A percentile compares a stretch with the other conserved stretches of the same genome.
Conservation (phyloP, 2,888 invertebrate genomes). For the Heteromurus nitidus region DNA sequence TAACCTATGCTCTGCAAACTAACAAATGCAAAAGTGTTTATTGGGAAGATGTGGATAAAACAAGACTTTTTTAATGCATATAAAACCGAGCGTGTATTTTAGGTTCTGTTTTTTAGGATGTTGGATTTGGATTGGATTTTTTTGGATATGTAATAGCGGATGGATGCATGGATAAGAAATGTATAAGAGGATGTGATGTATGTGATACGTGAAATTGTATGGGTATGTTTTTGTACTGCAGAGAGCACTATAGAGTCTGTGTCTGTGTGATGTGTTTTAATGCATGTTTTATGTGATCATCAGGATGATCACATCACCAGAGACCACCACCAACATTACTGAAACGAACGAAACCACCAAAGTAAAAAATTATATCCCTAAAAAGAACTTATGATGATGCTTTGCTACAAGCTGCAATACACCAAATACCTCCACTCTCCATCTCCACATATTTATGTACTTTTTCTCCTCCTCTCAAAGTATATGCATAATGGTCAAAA, state of each 20-base stretch:
- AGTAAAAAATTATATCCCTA: slow-evolving; percentile 9
- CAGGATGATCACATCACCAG: neutral
- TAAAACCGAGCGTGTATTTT: neutral
- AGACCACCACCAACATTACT: slow-evolving; percentile 21
- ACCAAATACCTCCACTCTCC: too few relatives aligned
- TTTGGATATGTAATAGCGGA: neutral
- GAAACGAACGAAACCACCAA: neutral
- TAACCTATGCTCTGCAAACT: too few relatives aligned
- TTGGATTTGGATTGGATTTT: neutral
- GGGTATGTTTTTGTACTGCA: too few relatives aligned
- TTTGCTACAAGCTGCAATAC: too few relatives aligned
- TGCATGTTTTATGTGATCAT: slow-evolving; percentile 13
- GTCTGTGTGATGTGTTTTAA: neutral
- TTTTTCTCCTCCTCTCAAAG: too few relatives aligned
- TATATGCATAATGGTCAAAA: too few relatives aligned
- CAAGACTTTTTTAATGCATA: neutral
- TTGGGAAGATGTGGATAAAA: neutral
- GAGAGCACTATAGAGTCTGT: neutral
- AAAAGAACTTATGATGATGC: too few relatives aligned
- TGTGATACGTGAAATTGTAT: too few relatives aligned
- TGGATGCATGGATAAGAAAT: neutral
- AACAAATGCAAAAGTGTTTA: too few relatives aligned
- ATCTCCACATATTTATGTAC: too few relatives aligned
- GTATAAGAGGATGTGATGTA: slow-evolving; percentile 11
- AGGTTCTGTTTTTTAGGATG: too few relatives aligned